Percentiles rank a stretch among this genome's conserved stretches.
Conservation (phyloP, 2,797 vertebrate species). For the Phoeniculus purpureus region DNA sequence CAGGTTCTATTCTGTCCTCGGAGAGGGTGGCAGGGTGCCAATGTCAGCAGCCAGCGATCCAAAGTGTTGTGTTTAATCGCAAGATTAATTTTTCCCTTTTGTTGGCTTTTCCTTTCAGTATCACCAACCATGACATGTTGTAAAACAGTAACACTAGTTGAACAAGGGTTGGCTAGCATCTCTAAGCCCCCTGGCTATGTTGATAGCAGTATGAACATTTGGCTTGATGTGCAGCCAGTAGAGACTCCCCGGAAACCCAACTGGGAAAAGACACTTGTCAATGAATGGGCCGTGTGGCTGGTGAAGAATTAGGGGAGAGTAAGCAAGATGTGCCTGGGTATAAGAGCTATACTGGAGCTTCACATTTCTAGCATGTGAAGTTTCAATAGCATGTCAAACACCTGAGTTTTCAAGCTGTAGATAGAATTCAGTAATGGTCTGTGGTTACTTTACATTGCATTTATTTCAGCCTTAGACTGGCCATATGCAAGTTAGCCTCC, state of each 20-base stretch:
- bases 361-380: background rate
- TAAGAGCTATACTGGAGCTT: background rate
- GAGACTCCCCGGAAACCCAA: conserved; percentile 44
- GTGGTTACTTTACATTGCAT: background rate
- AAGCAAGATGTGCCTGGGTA: background rate
- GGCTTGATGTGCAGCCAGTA: conserved; percentile 54
- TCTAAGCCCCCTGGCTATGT: conserved; percentile 40
- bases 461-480: background rate
- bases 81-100: conserved; percentile 66
- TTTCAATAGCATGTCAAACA: background rate
- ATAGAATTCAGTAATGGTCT: background rate
- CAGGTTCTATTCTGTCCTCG: conserved; percentile 18
- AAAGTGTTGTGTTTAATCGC: conserved; percentile 51
- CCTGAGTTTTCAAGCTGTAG: background rate
- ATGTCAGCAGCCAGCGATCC: conserved; percentile 40
- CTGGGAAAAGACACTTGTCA: background rate
- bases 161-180: conserved; percentile 53
- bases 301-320: background rate
- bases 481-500: background rate
- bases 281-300: background rate
- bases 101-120: conserved; percentile 54
- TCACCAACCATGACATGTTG: conserved; percentile 60
- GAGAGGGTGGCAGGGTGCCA: conserved; percentile 35
- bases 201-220: conserved; percentile 57
- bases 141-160: conserved; percentile 53